Evolutionary conservation across 2,113 vertebrate species (phyloP), one percentile per base, ranked within the genome.

Genomic region (Parus major): DNA sequence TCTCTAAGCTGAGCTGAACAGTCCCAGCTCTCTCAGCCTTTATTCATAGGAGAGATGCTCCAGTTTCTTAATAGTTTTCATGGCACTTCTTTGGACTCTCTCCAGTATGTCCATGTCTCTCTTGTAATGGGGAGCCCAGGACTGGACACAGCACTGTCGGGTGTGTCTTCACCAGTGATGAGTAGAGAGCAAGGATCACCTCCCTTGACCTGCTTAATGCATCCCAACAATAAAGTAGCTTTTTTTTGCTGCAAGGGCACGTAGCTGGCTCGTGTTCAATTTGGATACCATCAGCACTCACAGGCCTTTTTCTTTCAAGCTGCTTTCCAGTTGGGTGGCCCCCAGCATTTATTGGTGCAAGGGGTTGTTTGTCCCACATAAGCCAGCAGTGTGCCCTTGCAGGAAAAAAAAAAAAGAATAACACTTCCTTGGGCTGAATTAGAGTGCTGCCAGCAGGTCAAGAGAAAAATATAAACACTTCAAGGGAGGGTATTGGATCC

Each of bases 311-410:
- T 56, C 56, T 65, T 56, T 20, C n/a, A 44, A 70, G 56, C n/a
- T 70, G 46, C 50, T 88, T 88, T 78, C 41, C 39, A 72, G 55
- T 18, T 44, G 57, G 50, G 49, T 68, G 46, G 14, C 5, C 25
- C 35, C 3, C 65, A 78, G 31, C 28, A 61, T 42, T 69, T 69
- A 21, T 11, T 56, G 35, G 52, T 81, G 42, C 27, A 35, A 27
- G 41, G 5, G 24, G 9, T 24, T 69, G 44, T 22, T 50, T 2
- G 0, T 46, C 5, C 7, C 15, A 55, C 28, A 64, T 28, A 28
- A 89, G 29, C 19, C 72, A 57, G 42, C 23, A 47, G 18, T 2
- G 7, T 66, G 42, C 22, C 42, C 72, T 80, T 61, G 63, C 24
- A 92, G 41, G 7, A 16, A 18, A 36, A 44, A 39, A 29, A n/a